Percentiles rank a stretch among this genome's conserved stretches.
These are phyloP conservation scores for Musca vetustissima DNA, from an alignment of 1,140 invertebrate species.

Conservation along the genomic window DNA sequence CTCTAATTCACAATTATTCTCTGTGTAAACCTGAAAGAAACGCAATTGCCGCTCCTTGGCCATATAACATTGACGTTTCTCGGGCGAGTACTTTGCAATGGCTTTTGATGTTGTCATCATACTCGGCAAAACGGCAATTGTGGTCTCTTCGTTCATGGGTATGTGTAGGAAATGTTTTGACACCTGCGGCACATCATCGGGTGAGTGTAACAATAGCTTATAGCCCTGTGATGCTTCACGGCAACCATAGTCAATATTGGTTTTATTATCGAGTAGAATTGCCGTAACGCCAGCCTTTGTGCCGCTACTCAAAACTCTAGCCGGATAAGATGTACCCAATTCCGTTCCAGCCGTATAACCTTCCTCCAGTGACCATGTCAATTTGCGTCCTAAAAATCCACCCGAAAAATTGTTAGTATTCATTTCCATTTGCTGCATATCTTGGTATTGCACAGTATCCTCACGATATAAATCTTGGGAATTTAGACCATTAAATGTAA, in stretches of 20 bases:
- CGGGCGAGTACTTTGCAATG: conserved; percentile 45
- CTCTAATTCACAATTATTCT: conserved; percentile 74
- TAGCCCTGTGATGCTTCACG: conserved; percentile 69
- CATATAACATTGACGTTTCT: conserved; percentile 66
- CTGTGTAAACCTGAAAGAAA: conserved; percentile 72
- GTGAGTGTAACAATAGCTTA: conserved; percentile 63
- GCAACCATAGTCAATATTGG: conserved; percentile 68
- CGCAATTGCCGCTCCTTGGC: conserved; percentile 62
- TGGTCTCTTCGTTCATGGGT: conserved; percentile 58
- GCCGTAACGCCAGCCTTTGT: conserved; percentile 63
- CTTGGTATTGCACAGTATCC: conserved; percentile 46
- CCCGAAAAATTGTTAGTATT: conserved; percentile 26
- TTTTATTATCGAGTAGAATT: conserved; percentile 59
- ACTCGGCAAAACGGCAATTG: conserved; percentile 63
- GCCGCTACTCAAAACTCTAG: conserved; percentile 61
- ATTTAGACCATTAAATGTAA: conserved; percentile 68
- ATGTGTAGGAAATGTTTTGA: conserved; percentile 63
- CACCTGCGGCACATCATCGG: conserved; percentile 62
- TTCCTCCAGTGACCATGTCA: conserved; percentile 56
- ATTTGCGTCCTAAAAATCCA: conserved; percentile 16
- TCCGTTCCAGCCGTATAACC: conserved; percentile 60
- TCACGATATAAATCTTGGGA: conserved; percentile 61
- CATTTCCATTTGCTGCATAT: background rate
- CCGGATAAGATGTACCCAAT: conserved; percentile 61
- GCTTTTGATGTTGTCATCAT: conserved; percentile 65